Evolutionary conservation across 2,113 vertebrate species (phyloP).

Genomic region (Tamias sibiricus): DNA sequence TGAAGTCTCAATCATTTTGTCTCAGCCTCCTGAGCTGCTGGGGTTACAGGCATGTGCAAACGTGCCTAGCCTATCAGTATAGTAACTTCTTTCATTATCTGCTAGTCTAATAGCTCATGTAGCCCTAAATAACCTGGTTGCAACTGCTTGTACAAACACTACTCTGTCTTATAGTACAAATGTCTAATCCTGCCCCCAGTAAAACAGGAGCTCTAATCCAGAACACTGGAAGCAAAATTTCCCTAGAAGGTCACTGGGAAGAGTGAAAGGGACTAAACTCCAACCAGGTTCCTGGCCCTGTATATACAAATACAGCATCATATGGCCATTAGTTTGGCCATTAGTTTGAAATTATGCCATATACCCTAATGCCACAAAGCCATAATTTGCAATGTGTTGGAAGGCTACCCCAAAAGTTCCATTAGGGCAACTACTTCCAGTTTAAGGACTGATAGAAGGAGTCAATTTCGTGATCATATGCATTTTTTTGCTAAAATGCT

Average conservation of each 20-base stretch:
- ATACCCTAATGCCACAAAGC: neutral
- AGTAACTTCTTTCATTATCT: neutral
- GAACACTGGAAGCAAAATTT: neutral
- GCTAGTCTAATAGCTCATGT: neutral
- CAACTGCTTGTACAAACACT: neutral
- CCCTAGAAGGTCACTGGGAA: neutral
- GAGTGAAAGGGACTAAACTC: neutral
- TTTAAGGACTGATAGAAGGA: neutral
- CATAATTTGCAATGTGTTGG: neutral
- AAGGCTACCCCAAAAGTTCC: neutral
- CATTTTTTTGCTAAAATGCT: neutral
- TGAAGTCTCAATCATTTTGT: too few species aligned
- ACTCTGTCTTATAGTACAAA: neutral
- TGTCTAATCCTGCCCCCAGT: neutral
- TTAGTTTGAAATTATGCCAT: neutral
- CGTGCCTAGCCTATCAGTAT: neutral
- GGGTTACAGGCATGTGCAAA: too few species aligned
- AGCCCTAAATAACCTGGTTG: neutral
- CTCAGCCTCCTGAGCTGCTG: too few species aligned
- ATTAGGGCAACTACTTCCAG: neutral
- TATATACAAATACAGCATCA: neutral
- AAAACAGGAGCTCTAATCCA: neutral
- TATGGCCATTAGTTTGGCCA: neutral
- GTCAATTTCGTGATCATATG: neutral
- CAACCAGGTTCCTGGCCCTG: neutral